Base-by-base conservation (phyloP, 1,140 invertebrate species). In the Hirudo medicinalis region DNA sequence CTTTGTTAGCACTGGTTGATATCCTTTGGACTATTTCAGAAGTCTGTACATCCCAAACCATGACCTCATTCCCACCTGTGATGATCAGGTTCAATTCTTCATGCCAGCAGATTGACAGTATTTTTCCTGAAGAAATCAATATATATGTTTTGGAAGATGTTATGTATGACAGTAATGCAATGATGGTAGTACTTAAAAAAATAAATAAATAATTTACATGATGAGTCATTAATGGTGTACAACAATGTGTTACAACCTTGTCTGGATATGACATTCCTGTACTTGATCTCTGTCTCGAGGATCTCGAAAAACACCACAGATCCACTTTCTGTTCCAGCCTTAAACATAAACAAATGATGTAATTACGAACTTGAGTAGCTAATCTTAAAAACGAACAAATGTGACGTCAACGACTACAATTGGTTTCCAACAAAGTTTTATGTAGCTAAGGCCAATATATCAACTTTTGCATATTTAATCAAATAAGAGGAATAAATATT, bases 101-200 rank as follows among this genome's bases (percentile, higher is more conserved):
- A 32, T 63, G 57, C 57, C 57, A 63, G 57, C 57, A 63, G 11
- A 63, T 63, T 11, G 57, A 63, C 22, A 63, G 19, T 22, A 63
- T 63, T 22, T 32, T 22, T 11, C 20, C 57, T 63, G 57, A 63
- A 63, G 22, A 32, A 25, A 63, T 25, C 19, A 25, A 32, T 63
- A 63, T 22, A 6, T n/a, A 60, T 5, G n/a, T n/a, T n/a, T n/a
- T n/a, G n/a, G n/a, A n/a, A n/a, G n/a, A n/a, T n/a, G n/a, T n/a
- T n/a, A 27, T 6, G 4, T n/a, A 60, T 60, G 55, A 60, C 4
- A 4, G 15, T 6, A 27, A 60, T 60, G 55, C 8, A 22, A n/a
- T 22, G n/a, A n/a, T 27, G 55, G 27, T 5, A 15, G 15, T 60
- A 6, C 4, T 40, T 40, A 6, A 40, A 6, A 40, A 40, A 40